Percentiles rank a stretch among this genome's conserved stretches.
Evolutionary conservation across 1,140 invertebrate genomes (phyloP).

Genomic region (Drosophila pandora): DNA sequence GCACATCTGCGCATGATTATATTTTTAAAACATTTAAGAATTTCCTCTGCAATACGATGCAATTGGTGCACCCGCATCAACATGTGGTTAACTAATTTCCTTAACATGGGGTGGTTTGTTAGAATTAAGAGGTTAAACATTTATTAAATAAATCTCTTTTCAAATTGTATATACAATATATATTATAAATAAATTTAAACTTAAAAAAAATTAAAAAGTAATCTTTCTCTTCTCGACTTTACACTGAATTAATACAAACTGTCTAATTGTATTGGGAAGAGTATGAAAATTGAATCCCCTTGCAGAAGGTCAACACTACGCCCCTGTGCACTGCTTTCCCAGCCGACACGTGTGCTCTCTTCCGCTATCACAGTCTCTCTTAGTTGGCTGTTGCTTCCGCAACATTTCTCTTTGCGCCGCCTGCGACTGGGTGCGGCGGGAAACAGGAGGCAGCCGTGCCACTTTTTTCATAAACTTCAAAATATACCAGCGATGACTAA

Average conservation of each 20-base stretch:
- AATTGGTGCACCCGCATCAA: conserved; percentile 16
- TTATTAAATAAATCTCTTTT: too few relatives aligned
- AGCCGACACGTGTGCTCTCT: conserved; percentile 37
- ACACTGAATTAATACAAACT: too few relatives aligned
- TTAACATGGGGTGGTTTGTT: not conserved
- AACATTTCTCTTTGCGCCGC: conserved; percentile 38
- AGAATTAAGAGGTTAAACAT: not conserved
- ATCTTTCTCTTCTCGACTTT: too few relatives aligned
- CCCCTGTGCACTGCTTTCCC: conserved; percentile 9
- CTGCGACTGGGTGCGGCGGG: conserved; percentile 68
- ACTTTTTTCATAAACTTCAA: conserved; percentile 64
- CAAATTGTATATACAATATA: too few relatives aligned
- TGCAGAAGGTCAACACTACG: conserved; percentile 35
- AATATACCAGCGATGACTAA: conserved; percentile 65
- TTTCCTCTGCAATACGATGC: not conserved
- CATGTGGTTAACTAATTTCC: conserved; percentile 17
- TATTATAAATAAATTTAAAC: too few relatives aligned
- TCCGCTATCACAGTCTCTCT: conserved; percentile 46
- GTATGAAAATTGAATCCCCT: conserved; percentile 10
- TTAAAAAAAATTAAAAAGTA: too few relatives aligned
- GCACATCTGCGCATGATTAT: not conserved
- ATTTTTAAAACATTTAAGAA: not conserved
- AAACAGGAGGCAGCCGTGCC: conserved; percentile 58
- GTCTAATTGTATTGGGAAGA: too few relatives aligned
- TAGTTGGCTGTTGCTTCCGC: conserved; percentile 71